Evolutionary conservation across 2,113 vertebrate species (phyloP).

Genomic region (Emydura subglobosa): DNA sequence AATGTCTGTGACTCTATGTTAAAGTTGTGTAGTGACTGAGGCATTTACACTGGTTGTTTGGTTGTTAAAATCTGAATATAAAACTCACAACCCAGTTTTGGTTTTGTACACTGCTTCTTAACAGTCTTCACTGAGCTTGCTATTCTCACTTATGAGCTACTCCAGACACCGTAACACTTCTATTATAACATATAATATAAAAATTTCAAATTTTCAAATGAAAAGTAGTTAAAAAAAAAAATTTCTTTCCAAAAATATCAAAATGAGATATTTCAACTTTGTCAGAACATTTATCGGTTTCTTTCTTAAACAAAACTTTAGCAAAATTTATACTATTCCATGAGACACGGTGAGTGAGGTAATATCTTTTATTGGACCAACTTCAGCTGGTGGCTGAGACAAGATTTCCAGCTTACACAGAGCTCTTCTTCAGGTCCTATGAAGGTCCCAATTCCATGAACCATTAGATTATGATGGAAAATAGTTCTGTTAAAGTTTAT

Average conservation of each 20-base stretch:
- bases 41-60: background rate
- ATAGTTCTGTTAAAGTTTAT: background rate
- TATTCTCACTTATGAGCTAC: background rate
- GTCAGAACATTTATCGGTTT: background rate
- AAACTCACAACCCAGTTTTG: background rate
- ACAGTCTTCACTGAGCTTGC: background rate
- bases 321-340: background rate
- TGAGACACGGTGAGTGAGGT: background rate
- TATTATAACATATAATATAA: background rate
- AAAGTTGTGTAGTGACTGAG: background rate
- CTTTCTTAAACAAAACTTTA: background rate
- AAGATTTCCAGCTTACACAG: background rate
- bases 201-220: background rate
- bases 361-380: background rate
- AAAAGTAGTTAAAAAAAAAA: background rate
- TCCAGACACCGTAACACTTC: background rate
- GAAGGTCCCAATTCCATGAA: background rate
- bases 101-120: background rate
- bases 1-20: background rate
- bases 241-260: background rate
- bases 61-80: background rate
- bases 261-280: background rate
- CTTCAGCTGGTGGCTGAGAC: background rate
- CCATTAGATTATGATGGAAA: background rate
- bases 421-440: background rate